Evolutionary conservation across 2,888 invertebrate species (phyloP).

Genomic region (Mamestra brassicae): DNA sequence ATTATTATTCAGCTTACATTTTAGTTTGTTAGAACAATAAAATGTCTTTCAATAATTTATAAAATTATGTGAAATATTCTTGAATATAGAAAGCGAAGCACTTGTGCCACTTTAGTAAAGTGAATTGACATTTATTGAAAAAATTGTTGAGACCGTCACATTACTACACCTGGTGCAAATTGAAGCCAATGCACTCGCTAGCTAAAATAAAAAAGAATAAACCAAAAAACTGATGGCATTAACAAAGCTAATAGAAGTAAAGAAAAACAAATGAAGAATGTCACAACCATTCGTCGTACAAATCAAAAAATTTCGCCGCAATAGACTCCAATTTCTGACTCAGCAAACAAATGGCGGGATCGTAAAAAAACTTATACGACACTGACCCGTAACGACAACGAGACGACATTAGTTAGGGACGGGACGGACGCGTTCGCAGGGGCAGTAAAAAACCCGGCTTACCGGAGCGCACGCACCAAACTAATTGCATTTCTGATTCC

Average conservation of each 20-base stretch:
- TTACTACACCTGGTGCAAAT: constrained; percentile 22
- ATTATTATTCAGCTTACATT: background rate
- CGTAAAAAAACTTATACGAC: constrained; percentile 69
- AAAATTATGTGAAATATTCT: background rate
- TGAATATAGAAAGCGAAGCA: background rate
- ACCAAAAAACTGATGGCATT: too few species aligned
- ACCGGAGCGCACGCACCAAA: constrained; percentile 79
- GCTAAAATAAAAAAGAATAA: background rate
- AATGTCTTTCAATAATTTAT: constrained; percentile 10
- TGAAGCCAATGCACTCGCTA: background rate
- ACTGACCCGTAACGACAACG: constrained; percentile 66
- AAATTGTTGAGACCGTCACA: background rate
- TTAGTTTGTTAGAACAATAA: background rate
- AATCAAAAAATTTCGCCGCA: constrained; percentile 38
- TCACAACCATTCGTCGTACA: constrained; percentile 16
- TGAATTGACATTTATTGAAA: constrained; percentile 23
- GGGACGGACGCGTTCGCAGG: constrained; percentile 61
- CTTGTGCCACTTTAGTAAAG: constrained; percentile 11
- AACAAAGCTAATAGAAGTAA: constrained; percentile 3
- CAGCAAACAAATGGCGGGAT: constrained; percentile 64
- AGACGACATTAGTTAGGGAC: constrained; percentile 68
- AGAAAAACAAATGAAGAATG: constrained; percentile 3
- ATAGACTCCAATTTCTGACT: constrained; percentile 56
- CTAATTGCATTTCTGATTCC: constrained; percentile 88
- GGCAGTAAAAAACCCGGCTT: constrained; percentile 73